Conservation (phyloP, 2,113 vertebrate species). For the Alethe diademata region DNA sequence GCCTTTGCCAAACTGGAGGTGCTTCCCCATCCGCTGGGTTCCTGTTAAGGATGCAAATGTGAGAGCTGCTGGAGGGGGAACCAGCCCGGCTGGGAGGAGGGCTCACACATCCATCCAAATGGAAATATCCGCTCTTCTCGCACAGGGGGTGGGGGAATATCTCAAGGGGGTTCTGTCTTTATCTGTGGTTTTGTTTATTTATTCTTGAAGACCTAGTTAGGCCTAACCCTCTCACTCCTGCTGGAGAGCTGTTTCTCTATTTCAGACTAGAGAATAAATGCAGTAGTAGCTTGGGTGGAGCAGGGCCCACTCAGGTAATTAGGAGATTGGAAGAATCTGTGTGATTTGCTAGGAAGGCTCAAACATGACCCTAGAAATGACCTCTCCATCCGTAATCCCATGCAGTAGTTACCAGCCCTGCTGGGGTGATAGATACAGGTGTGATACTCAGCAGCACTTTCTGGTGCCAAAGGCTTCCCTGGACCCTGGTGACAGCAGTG, state of each 20-base stretch:
- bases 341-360: neutral
- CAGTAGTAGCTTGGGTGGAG: too few species aligned
- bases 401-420: neutral
- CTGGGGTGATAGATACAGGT: fast-evolving
- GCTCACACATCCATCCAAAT: neutral
- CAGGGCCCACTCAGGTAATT: neutral
- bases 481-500: neutral
- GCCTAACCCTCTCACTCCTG: neutral
- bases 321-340: neutral
- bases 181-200: conserved; percentile 32
- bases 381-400: neutral
- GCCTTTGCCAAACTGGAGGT: conserved; percentile 11
- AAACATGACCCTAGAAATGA: neutral
- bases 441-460: neutral
- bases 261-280: neutral
- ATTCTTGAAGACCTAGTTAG: conserved; percentile 1
- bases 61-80: neutral
- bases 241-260: neutral
- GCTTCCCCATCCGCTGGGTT: neutral
- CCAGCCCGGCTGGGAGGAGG: neutral
- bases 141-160: neutral
- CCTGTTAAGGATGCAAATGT: conserved; percentile 45
- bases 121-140: neutral
- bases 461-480: neutral
- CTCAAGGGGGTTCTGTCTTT: neutral